Evolutionary conservation across 2,113 vertebrate species (phyloP), one percentile per base, ranked within the genome.

Genomic region (Nematolebias whitei): DNA sequence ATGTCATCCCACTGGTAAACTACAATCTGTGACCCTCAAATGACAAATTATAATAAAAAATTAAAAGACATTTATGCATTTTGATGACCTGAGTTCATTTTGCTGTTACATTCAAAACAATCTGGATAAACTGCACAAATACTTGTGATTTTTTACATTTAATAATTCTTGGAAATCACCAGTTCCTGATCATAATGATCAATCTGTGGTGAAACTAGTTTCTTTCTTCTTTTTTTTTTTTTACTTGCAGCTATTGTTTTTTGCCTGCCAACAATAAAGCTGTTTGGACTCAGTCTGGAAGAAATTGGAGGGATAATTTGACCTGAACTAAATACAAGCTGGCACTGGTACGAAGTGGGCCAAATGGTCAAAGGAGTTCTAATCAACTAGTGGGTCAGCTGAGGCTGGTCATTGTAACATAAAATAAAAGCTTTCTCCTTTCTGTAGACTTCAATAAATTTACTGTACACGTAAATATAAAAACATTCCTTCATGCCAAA

Each of bases 301-400:
- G 54, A 62, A 68, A 78, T 70, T 68, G 35, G 1, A 40, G 47
- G 67, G 20, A 78, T 71, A 54, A 80, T 71, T 63, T 63, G 72
- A 82, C 38, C 71, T 81, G 73, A 83, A 75, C 67, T 76, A 77
- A 87, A 78, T 79, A 62, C 61, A 70, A 63, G 73, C 47, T 83
- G 78, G 76, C 84, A 75, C 58, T 3, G 10, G 70, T 50, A 53
- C 49, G 74, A 89, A 82, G 67, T 88, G 72, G 83, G 82, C 52
- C 86, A 45, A 57, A 83, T 26, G 48, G 22, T 51, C 26, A 47
- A 65, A 56, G 14, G 11, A 57, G 22, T 71, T 39, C 26, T 24
- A 67, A 71, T 57, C 73, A 70, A 77, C 79, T 70, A 88, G 38
- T 72, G 48, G 78, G 68, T 83, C 77, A 80, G 40, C 24, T 52